Evolutionary conservation across 2,797 vertebrate species (phyloP), one percentile per base, ranked within the genome.

Genomic region (Scomberomorus guttatus): DNA sequence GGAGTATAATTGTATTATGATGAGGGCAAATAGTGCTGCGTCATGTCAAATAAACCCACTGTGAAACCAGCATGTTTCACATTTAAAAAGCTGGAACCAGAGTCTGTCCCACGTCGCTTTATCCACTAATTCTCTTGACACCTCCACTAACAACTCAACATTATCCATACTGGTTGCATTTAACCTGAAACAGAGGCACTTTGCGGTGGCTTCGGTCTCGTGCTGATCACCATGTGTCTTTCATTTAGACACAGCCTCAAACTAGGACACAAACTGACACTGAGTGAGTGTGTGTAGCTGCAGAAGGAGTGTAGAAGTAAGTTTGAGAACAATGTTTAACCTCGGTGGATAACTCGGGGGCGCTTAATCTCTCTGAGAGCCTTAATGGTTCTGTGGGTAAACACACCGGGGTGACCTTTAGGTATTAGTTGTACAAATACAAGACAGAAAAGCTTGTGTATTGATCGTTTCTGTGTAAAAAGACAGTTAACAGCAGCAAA

Each of bases 201-300:
- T 24, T 54, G 64, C n/a, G 46, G 55, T 37, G 46, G 50, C 63
- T 67, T 51, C 22, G 70, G 74, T 79, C 83, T 77, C 20, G 24
- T 81, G 80, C 69, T 71, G 27, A 74, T 72, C 27, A 61, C 58
- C 87, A 84, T 71, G 71, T 81, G 84, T 82, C 75, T 84, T 82
- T 87, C 58, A 90, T 88, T 90, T 79, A 72, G 68, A 69, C 55
- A 72, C 44, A 80, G 61, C 12, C 25, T 44, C 15, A 42, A 80
- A 81, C 75, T 73, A 57, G 77, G 62, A 75, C 78, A 90, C 13
- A 55, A 72, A 78, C 61, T 61, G 51, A n/a, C 20, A 24, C 60
- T 72, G 60, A 57, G 69, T 68, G 50, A 52, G 39, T 56, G 50
- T 11, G 46, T 72, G 54, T 46, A 48, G 37, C 15, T 59, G 52